Percentiles rank a stretch among this genome's conserved stretches.
phyloP scores from a whole-genome alignment of 2,113 vertebrate genomes.

The Semnopithecus entellus region DNA sequence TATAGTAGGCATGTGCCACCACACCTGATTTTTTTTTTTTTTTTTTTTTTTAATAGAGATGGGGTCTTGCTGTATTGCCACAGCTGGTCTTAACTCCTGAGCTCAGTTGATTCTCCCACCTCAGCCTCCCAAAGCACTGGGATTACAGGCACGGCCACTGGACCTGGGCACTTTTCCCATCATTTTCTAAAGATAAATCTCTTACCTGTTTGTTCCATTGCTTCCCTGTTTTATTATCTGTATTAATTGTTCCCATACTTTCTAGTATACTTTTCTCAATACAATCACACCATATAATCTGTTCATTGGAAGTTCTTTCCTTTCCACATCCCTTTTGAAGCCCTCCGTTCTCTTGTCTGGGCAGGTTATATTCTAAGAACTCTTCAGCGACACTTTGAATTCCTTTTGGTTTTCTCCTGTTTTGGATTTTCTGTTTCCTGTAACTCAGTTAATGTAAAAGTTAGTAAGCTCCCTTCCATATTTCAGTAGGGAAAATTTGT shows the following conservation, averaged over 20 bases:
- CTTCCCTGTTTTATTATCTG: not conserved
- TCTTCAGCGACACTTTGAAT: not conserved
- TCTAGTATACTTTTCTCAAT: not conserved
- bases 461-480: slow-evolving; percentile 68
- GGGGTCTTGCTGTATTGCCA: too few relatives aligned
- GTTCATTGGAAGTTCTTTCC: not conserved
- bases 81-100: too few relatives aligned
- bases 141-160: too few relatives aligned
- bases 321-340: not conserved
- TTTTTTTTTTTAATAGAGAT: too few relatives aligned
- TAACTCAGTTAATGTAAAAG: not conserved
- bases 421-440: not conserved
- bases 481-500: slow-evolving; percentile 15
- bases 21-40: too few relatives aligned
- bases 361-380: not conserved
- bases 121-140: too few relatives aligned
- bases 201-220: not conserved
- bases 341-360: not conserved
- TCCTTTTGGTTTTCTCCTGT: not conserved
- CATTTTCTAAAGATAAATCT: not conserved
- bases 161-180: not conserved
- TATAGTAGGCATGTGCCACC: too few relatives aligned
- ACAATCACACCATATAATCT: not conserved
- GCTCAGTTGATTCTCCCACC: too few relatives aligned
- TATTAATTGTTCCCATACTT: not conserved